Percentiles rank a stretch among this genome's conserved stretches.
Conservation (phyloP, 37 sponge, comb jelly and placozoan species). For the Geodia barretti region DNA sequence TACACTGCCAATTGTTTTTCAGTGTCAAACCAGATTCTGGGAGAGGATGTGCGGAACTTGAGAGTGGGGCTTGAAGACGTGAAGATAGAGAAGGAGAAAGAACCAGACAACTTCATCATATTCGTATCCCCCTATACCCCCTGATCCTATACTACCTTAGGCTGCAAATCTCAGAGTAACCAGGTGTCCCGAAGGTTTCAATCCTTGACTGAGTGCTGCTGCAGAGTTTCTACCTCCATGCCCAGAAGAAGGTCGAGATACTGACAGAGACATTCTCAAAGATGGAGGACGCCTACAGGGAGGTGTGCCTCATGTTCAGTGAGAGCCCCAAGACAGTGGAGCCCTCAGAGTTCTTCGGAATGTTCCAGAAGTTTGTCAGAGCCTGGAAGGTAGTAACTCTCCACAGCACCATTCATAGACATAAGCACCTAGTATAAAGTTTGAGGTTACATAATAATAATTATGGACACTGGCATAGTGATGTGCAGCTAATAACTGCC, state of each 20-base stretch:
- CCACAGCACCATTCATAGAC: background rate
- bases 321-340: conserved; percentile 73
- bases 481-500: too few species aligned
- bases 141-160: background rate
- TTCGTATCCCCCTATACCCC: conserved; percentile 75
- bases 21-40: conserved; percentile 75
- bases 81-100: conserved; percentile 52
- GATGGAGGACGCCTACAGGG: conserved; percentile 85
- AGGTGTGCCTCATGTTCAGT: conserved; percentile 78
- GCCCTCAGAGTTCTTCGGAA: conserved; percentile 75
- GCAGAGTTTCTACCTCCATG: conserved; percentile 74
- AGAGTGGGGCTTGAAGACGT: conserved; percentile 60
- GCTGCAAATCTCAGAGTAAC: background rate
- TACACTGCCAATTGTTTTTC: too few species aligned
- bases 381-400: conserved; percentile 84
- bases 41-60: conserved; percentile 57
- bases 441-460: background rate
- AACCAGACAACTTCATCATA: conserved; percentile 74
- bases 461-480: too few species aligned
- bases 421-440: background rate
- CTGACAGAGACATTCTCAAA: conserved; percentile 51
- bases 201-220: conserved; percentile 41
- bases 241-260: conserved; percentile 56
- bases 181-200: background rate
- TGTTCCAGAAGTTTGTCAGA: conserved; percentile 60